phyloP scores from a whole-genome alignment of 2,888 invertebrate species.

The Taenaris catops region DNA sequence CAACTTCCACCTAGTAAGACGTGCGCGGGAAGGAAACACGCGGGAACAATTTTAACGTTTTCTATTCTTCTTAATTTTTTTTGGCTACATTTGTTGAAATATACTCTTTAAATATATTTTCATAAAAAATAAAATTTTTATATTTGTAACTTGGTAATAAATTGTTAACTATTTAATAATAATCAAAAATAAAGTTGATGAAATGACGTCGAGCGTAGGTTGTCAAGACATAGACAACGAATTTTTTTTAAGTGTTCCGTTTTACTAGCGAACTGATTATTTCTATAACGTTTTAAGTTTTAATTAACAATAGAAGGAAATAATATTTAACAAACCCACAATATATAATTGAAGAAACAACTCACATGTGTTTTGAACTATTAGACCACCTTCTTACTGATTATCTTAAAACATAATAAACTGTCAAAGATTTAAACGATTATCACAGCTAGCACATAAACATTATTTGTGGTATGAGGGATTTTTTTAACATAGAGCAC shows the following conservation, averaged over 20 bases:
- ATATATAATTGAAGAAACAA: no score
- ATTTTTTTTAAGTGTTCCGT: conserved; percentile 10
- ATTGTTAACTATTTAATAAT: conserved; percentile 16
- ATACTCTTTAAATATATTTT: conserved; percentile 1
- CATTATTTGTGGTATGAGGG: no score
- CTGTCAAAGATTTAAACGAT: no score
- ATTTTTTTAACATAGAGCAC: no score
- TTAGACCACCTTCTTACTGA: no score
- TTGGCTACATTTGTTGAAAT: conserved; percentile 1
- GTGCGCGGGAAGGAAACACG: conserved; percentile 86
- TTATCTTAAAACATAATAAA: no score
- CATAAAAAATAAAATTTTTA: conserved; percentile 21
- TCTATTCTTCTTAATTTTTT: conserved; percentile 29
- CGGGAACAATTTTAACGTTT: conserved; percentile 56
- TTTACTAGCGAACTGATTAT: background rate
- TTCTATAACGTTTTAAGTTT: no score
- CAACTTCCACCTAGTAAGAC: conserved; percentile 84
- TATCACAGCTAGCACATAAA: no score
- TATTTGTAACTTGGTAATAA: conserved; percentile 7
- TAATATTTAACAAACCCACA: no score
- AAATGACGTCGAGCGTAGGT: conserved; percentile 28
- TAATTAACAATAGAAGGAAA: no score
- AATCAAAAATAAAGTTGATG: conserved; percentile 28
- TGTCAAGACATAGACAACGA: conserved; percentile 29
- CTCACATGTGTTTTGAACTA: no score